Percentiles rank a stretch among this genome's conserved stretches.
Evolutionary conservation across 2,797 vertebrate genomes (phyloP).

Genomic region (Notoglanidium macrostoma): DNA sequence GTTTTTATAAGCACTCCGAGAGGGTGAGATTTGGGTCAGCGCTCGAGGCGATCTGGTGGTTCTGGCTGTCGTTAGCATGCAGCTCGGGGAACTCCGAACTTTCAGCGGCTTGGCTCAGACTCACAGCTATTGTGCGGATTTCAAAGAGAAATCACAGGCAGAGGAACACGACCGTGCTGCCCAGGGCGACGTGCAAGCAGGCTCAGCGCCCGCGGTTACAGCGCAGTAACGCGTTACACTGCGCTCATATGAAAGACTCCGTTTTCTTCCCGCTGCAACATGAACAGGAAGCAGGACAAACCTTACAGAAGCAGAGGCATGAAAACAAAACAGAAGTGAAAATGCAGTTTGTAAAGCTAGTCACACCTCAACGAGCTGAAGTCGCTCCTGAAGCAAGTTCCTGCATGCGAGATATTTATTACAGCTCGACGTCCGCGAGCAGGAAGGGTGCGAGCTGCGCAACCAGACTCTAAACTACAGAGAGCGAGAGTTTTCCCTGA

Average conservation of each 20-base stretch:
- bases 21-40: conserved; percentile 6
- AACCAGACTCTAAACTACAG: neutral
- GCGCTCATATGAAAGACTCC: neutral
- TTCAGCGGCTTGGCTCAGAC: conserved; percentile 33
- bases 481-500: neutral
- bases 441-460: neutral
- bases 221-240: neutral
- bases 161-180: neutral
- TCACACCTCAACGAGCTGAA: neutral
- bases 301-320: neutral
- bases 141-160: neutral
- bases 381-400: conserved; percentile 12
- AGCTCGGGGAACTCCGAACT: conserved; percentile 26
- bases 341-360: neutral
- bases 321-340: neutral
- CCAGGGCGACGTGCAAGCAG: neutral
- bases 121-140: conserved; percentile 33
- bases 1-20: neutral
- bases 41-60: conserved; percentile 24
- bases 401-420: neutral
- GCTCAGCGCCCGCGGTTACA: neutral
- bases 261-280: neutral
- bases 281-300: neutral
- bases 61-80: conserved; percentile 41
- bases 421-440: neutral